A percentile compares a stretch with the other conserved stretches of the same genome.
Evolutionary conservation across 2,888 invertebrate species (phyloP).

Genomic region (Melitaea athalia): DNA sequence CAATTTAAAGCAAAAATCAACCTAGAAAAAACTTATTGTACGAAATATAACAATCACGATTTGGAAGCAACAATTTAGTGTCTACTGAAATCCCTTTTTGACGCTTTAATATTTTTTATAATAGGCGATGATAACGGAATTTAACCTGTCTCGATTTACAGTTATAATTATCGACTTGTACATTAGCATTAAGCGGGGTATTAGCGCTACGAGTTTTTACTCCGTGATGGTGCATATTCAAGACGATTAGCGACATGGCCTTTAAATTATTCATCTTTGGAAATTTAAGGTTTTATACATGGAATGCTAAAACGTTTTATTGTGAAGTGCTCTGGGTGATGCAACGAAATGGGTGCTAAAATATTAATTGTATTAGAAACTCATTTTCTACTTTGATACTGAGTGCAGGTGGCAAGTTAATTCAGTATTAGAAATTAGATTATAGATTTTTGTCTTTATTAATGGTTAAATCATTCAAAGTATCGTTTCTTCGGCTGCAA

Average conservation of each 20-base stretch:
- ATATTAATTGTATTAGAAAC: constrained; percentile 6
- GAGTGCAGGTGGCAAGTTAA: background rate
- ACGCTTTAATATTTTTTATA: constrained; percentile 30
- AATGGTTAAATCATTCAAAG: too few relatives aligned
- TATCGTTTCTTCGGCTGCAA: too few relatives aligned
- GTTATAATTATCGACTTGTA: constrained; percentile 36
- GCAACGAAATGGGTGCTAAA: constrained; percentile 5
- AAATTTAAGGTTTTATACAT: constrained; percentile 57
- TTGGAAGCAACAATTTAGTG: constrained; percentile 6
- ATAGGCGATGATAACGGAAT: constrained; percentile 32
- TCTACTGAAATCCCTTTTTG: constrained; percentile 28
- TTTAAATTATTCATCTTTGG: constrained; percentile 56
- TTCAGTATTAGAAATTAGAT: background rate
- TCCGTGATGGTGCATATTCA: constrained; percentile 72
- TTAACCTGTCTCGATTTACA: constrained; percentile 34
- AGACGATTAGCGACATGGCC: constrained; percentile 65
- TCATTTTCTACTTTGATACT: background rate
- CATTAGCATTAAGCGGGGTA: constrained; percentile 45
- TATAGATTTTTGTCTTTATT: too few relatives aligned
- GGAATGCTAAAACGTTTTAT: constrained; percentile 36
- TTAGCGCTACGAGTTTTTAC: constrained; percentile 53
- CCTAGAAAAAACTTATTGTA: background rate
- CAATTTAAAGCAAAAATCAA: too few relatives aligned
- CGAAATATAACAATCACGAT: background rate
- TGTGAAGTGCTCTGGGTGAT: background rate